Evolutionary conservation across 1,140 invertebrate species (phyloP).

Genomic region (Drosophila tsacasi): DNA sequence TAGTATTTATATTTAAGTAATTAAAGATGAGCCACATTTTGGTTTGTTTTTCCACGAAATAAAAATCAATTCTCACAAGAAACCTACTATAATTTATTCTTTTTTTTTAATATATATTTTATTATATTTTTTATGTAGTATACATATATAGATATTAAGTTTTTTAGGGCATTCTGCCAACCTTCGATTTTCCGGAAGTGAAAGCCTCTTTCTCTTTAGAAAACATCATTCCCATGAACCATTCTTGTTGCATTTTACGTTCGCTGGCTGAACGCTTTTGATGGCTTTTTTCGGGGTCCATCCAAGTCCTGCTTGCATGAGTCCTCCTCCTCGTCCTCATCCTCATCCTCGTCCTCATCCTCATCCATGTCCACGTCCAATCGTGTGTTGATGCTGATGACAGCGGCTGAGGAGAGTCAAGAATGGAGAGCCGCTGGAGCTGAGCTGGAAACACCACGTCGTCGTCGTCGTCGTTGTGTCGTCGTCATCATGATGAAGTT

Average conservation of each 20-base stretch:
- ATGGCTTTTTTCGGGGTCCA: slow-evolving; percentile 70
- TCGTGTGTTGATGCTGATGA: slow-evolving; percentile 76
- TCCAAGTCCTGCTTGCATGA: background rate
- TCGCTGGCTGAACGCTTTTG: slow-evolving; percentile 63
- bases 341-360: slow-evolving; percentile 3
- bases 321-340: slow-evolving; percentile 4
- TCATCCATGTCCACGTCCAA: slow-evolving; percentile 4
- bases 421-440: slow-evolving; percentile 2
- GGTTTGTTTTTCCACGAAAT: too few relatives aligned
- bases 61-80: background rate
- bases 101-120: too few relatives aligned
- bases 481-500: slow-evolving; percentile 63
- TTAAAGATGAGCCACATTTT: background rate
- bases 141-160: too few relatives aligned
- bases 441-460: slow-evolving; percentile 24
- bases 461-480: slow-evolving; percentile 4
- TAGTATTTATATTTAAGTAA: too few relatives aligned
- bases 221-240: slow-evolving; percentile 12
- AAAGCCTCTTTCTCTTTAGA: slow-evolving; percentile 16
- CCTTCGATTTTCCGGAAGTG: background rate
- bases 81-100: background rate
- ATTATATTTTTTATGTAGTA: too few relatives aligned
- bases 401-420: slow-evolving; percentile 20
- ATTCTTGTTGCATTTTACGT: slow-evolving; percentile 72
- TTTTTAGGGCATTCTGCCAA: background rate